phyloP scores from a whole-genome alignment of 2,113 vertebrate genomes.

The Acinonyx jubatus region DNA sequence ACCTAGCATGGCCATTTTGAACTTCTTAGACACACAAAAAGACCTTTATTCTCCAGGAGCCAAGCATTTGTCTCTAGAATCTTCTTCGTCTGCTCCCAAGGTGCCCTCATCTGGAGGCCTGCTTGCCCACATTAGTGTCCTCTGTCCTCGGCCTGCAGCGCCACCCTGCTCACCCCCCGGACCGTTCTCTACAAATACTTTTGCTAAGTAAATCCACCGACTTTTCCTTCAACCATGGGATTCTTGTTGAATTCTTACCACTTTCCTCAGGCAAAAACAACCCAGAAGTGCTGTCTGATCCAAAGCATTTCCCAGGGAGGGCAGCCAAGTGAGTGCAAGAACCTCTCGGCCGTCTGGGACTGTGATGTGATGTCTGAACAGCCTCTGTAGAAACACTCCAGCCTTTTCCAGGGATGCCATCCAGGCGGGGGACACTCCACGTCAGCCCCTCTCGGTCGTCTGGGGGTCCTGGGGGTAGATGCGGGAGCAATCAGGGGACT shows the following conservation, averaged over 20 bases:
- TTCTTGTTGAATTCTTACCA: constrained; percentile 52
- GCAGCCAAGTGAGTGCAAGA: constrained; percentile 9
- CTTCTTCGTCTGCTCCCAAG: background rate
- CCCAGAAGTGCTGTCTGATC: constrained; percentile 40
- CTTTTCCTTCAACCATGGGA: background rate
- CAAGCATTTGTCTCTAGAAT: background rate
- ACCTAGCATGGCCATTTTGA: background rate
- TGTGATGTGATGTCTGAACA: constrained; percentile 64
- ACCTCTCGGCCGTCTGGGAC: constrained; percentile 6
- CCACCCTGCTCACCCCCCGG: background rate
- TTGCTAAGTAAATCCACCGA: background rate
- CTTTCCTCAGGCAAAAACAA: constrained; percentile 60
- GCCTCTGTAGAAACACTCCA: constrained; percentile 43
- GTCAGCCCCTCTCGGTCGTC: background rate
- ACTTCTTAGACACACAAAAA: background rate
- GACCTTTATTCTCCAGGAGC: background rate
- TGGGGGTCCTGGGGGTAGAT: background rate
- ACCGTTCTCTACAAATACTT: background rate
- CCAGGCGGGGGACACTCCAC: background rate
- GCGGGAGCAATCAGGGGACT: background rate
- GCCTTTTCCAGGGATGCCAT: constrained; percentile 33
- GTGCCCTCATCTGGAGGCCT: background rate
- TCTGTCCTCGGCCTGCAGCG: background rate
- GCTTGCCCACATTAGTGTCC: background rate
- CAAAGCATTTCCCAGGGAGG: constrained; percentile 49